These are phyloP conservation scores for Hypothenemus hampei DNA, from an alignment of 1,140 invertebrate genomes.

Conservation along the genomic window DNA sequence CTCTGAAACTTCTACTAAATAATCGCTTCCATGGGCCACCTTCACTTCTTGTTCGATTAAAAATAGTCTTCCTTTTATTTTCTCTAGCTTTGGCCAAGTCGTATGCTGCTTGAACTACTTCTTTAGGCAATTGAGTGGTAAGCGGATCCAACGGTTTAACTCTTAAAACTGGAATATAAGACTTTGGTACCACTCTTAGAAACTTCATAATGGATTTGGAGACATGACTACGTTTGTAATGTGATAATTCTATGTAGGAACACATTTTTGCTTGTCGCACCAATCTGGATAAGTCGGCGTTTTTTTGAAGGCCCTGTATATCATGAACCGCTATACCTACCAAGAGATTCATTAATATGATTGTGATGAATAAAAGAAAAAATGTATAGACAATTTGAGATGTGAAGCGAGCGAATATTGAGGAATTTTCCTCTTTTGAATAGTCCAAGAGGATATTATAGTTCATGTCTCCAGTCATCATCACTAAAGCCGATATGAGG, in stretches of 20 bases:
- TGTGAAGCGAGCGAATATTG: constrained; percentile 4
- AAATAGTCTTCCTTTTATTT: background rate
- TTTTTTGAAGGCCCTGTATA: constrained; percentile 28
- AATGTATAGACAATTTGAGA: constrained; percentile 18
- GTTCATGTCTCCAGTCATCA: constrained; percentile 84
- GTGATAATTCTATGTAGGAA: constrained; percentile 23
- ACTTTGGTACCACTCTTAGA: constrained; percentile 17
- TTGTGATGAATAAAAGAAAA: constrained; percentile 23
- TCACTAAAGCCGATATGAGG: constrained; percentile 75
- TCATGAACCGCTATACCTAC: constrained; percentile 29
- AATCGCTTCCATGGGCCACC: background rate
- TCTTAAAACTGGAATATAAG: constrained; percentile 18
- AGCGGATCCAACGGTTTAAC: constrained; percentile 24
- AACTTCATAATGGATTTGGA: constrained; percentile 12
- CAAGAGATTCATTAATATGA: constrained; percentile 29
- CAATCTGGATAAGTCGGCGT: constrained; percentile 23
- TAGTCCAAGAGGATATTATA: constrained; percentile 47
- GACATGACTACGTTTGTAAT: constrained; percentile 12
- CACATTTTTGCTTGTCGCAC: constrained; percentile 25
- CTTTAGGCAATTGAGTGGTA: constrained; percentile 16
- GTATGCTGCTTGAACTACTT: constrained; percentile 18
- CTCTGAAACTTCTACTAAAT: background rate
- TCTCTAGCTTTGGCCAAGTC: constrained; percentile 12
- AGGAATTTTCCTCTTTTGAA: constrained; percentile 11
- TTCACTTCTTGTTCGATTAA: background rate